phyloP scores from a whole-genome alignment of 2,113 vertebrate genomes.

The Syngnathus scovelli region DNA sequence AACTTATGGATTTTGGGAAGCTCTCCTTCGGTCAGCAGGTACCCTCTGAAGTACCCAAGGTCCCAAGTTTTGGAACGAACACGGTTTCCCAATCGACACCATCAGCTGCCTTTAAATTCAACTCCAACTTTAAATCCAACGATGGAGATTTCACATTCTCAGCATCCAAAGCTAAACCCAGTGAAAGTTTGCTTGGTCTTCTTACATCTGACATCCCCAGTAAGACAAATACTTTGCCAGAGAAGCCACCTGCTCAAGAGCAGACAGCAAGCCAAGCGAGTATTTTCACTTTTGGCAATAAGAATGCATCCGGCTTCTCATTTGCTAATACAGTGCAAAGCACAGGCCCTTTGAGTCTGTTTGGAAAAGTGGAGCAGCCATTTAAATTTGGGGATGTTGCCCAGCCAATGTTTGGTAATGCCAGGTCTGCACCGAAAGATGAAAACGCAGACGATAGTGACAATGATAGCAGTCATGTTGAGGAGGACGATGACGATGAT shows the following conservation, averaged over 20 bases:
- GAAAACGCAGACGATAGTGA: slow-evolving; percentile 77
- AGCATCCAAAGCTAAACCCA: slow-evolving; percentile 76
- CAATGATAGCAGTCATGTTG: slow-evolving; percentile 77
- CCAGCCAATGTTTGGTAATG: slow-evolving; percentile 64
- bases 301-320: slow-evolving; percentile 66
- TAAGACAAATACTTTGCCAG: slow-evolving; percentile 69
- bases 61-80: slow-evolving; percentile 67
- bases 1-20: slow-evolving; percentile 79
- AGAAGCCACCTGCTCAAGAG: slow-evolving; percentile 62
- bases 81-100: slow-evolving; percentile 71
- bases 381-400: slow-evolving; percentile 71
- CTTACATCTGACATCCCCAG: slow-evolving; percentile 82
- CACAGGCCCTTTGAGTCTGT: slow-evolving; percentile 59
- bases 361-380: slow-evolving; percentile 72
- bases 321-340: slow-evolving; percentile 68
- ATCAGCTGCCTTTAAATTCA: slow-evolving; percentile 86
- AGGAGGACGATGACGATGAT: slow-evolving; percentile 83
- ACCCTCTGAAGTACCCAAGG: slow-evolving; percentile 74
- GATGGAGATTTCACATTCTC: slow-evolving; percentile 95
- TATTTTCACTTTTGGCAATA: slow-evolving; percentile 79
- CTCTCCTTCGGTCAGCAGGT: slow-evolving; percentile 76
- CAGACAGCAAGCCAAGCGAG: slow-evolving; percentile 59
- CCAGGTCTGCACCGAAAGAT: slow-evolving; percentile 51
- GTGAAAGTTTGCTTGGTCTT: slow-evolving; percentile 85
- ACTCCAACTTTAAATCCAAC: slow-evolving; percentile 94